Conservation (phyloP, 53 echinoderm and acorn worm species). For the Patiria pectinifera region DNA sequence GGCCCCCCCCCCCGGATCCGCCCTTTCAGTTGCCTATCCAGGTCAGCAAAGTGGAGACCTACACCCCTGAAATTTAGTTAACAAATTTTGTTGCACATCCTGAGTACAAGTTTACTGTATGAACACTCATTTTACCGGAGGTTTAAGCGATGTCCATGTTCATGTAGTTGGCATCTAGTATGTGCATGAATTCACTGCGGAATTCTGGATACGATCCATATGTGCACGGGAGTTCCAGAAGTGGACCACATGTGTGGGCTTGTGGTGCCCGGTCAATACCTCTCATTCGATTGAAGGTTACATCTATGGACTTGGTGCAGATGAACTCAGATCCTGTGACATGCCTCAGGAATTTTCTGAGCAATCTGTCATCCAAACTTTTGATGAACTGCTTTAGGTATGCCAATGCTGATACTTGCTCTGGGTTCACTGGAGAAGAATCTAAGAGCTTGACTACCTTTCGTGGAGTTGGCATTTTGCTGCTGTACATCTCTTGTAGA, state of each 20-base stretch:
- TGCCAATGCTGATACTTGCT: conserved; percentile 14
- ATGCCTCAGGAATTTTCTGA: conserved; percentile 32
- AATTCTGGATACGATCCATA: conserved; percentile 65
- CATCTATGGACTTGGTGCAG: conserved; percentile 9
- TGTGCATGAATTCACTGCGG: conserved; percentile 44
- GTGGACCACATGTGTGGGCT: conserved; percentile 67
- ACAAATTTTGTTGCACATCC: too few species aligned
- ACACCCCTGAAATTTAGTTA: too few species aligned
- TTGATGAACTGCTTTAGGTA: conserved; percentile 61
- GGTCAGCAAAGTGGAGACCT: too few species aligned
- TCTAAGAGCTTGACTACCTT: conserved; percentile 33
- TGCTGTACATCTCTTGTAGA: conserved; percentile 24
- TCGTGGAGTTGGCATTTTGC: conserved; percentile 38
- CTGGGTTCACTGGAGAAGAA: conserved; percentile 21
- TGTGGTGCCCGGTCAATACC: conserved; percentile 57
- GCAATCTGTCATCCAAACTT: conserved; percentile 27
- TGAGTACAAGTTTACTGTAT: too few species aligned
- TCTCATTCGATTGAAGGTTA: conserved; percentile 43
- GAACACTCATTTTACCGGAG: neutral
- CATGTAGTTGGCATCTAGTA: conserved; percentile 55
- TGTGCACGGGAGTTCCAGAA: conserved; percentile 60
- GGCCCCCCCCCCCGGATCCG: too few species aligned
- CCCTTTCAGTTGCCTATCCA: too few species aligned
- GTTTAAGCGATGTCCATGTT: conserved; percentile 68
- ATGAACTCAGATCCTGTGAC: conserved; percentile 14